Evolutionary conservation across 1,140 invertebrate genomes (phyloP), one percentile per base, ranked within the genome.

Genomic region (honey bee (Apis mellifera)): DNA sequence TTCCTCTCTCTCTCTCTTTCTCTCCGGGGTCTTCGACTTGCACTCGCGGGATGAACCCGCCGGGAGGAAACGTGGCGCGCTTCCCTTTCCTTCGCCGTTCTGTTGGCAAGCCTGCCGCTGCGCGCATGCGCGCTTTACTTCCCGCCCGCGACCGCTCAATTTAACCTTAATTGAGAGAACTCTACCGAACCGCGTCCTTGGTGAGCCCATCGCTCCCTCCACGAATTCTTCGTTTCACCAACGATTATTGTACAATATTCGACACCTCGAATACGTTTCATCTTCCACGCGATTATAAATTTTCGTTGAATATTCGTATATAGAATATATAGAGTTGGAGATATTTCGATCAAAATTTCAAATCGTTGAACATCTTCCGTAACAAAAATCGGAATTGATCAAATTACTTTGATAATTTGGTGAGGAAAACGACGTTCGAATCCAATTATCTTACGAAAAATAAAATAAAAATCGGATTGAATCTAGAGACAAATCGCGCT

Each of bases 131-230:
- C 11, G 80, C 86, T 88, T 83, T 76, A 87, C 87, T 88, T 79
- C 83, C 86, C 65, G 68, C 60, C 72, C 54, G 48, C 70, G 62
- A 15, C 15, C 13, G 7, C n/a, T 65, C 83, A 88, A 88, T 88
- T 88, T 78, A 87, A 65, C 84, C 79, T 88, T 89, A 89, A 89
- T 89, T 89, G 87, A 89, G 73, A n/a, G n/a, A n/a, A 88, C 84
- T 89, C 81, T 82, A 84, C 84, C 76, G 78, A 88, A 86, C 74
- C 81, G 83, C 78, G 81, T 86, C 86, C 84, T 88, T 88, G 84
- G 84, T 70, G 86, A 88, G 87, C 12, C 59, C 48, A 21, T 65
- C 55, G 54, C 42, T 8, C 3, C 54, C 26, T 32, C 32, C 2
- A 3, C 32, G 32, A 32, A 32, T 32, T 42, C 52, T 68, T 42